These are phyloP conservation scores for Aegotheles bennettii DNA, from an alignment of 2,113 vertebrate species.

Conservation along the genomic window DNA sequence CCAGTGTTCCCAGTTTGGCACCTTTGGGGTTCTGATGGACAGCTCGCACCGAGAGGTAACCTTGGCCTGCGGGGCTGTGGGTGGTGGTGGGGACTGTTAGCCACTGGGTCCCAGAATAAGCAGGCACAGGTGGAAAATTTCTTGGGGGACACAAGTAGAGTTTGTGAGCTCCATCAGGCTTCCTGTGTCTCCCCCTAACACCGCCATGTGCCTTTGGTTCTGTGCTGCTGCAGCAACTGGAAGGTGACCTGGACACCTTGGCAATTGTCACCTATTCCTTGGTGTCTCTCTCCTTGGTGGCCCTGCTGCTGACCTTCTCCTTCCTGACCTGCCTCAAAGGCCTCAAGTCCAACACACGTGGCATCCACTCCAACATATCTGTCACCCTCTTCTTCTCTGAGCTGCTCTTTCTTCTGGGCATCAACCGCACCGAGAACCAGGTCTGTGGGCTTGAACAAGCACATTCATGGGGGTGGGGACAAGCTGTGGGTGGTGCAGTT, in stretches of 20 bases:
- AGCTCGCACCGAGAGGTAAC: conserved; percentile 97
- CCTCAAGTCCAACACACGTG: conserved; percentile 93
- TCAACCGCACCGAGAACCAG: conserved; percentile 95
- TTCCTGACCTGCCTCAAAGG: conserved; percentile 90
- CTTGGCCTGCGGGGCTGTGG: not conserved
- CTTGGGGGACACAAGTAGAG: not conserved
- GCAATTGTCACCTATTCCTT: conserved; percentile 90
- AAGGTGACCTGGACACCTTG: conserved; percentile 92
- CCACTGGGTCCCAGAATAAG: not conserved
- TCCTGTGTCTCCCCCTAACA: not conserved
- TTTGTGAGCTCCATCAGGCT: not conserved
- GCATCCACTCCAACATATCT: conserved; percentile 92
- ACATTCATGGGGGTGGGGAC: fast-evolving
- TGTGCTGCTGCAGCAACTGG: conserved; percentile 80
- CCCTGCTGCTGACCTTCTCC: conserved; percentile 85
- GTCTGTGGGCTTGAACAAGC: conserved; percentile 63
- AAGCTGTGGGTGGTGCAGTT: not conserved
- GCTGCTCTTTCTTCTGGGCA: conserved; percentile 90
- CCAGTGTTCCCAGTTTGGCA: conserved; percentile 93
- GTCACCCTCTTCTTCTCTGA: conserved; percentile 90
- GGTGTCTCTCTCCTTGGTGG: conserved; percentile 85
- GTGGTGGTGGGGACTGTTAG: not conserved
- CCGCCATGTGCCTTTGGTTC: not conserved
- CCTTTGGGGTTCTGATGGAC: conserved; percentile 96
- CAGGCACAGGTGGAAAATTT: not conserved